phyloP scores from a whole-genome alignment of 2,113 vertebrate species.

The Porphyrio hochstetteri region DNA sequence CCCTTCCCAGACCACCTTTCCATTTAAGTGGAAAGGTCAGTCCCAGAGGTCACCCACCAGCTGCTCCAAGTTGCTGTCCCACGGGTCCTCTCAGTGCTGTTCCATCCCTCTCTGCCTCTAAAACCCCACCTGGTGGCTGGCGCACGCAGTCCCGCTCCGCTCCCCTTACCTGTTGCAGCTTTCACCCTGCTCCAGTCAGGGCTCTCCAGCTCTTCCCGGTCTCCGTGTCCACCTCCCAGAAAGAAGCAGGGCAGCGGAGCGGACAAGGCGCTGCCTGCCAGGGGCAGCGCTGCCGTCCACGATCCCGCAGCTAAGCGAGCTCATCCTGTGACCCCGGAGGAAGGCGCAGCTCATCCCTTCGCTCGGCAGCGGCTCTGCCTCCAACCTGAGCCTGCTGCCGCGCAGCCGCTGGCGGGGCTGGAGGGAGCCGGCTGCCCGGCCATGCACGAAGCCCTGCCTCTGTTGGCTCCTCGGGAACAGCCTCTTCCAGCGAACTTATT shows the following conservation, averaged over 20 bases:
- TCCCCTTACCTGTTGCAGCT: constrained; percentile 23
- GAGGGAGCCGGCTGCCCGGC: neutral
- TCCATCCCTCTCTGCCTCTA: neutral
- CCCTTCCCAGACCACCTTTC: neutral
- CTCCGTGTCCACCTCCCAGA: neutral
- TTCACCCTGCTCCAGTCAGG: neutral
- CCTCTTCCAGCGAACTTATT: neutral
- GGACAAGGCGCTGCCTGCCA: neutral
- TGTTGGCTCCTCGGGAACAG: neutral
- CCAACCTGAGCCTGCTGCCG: neutral
- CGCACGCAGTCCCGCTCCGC: rapidly evolving
- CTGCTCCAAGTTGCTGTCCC: neutral
- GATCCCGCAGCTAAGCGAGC: neutral
- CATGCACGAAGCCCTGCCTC: constrained; percentile 13
- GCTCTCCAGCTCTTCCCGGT: neutral
- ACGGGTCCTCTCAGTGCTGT: neutral
- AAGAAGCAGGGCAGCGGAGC: neutral
- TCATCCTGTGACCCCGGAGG: neutral
- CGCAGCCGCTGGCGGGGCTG: neutral
- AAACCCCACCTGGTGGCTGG: neutral
- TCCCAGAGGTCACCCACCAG: neutral
- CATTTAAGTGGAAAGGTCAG: neutral
- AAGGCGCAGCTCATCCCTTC: neutral
- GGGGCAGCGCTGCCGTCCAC: neutral
- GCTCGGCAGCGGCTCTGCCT: neutral